Percentiles rank a stretch among this genome's conserved stretches.
These are phyloP conservation scores for Barypeithes pellucidus DNA, from an alignment of 2,888 invertebrate species.

Conservation along the genomic window DNA sequence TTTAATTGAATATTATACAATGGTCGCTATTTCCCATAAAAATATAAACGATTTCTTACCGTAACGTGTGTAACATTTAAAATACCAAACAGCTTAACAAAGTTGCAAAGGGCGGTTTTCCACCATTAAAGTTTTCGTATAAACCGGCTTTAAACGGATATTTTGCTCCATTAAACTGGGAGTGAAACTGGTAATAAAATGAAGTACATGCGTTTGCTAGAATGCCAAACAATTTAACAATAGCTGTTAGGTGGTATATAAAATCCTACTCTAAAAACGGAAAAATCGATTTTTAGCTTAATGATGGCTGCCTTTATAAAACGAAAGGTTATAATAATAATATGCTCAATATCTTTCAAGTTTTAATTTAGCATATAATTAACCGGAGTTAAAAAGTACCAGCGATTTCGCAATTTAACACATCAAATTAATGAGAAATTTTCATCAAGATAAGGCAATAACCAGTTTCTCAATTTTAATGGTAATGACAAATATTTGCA, in stretches of 20 bases:
- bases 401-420: too few species aligned
- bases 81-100: neutral
- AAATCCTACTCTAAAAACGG: neutral
- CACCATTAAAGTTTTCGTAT: constrained; percentile 11
- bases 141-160: constrained; percentile 2
- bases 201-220: constrained; percentile 2
- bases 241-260: neutral
- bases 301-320: neutral
- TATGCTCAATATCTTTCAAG: too few species aligned
- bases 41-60: too few species aligned
- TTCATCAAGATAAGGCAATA: too few species aligned
- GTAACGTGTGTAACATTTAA: neutral
- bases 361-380: too few species aligned
- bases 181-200: constrained; percentile 5
- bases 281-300: neutral
- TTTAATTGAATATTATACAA: too few species aligned
- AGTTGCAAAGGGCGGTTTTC: constrained; percentile 10
- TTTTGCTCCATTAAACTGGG: constrained; percentile 4
- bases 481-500: too few species aligned
- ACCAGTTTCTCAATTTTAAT: too few species aligned
- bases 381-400: too few species aligned
- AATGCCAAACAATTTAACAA: constrained; percentile 13
- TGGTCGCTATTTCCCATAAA: too few species aligned
- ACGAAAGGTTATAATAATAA: neutral
- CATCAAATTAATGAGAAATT: too few species aligned